phyloP scores from a whole-genome alignment of 2,113 vertebrate genomes.

The Psettodes erumei region DNA sequence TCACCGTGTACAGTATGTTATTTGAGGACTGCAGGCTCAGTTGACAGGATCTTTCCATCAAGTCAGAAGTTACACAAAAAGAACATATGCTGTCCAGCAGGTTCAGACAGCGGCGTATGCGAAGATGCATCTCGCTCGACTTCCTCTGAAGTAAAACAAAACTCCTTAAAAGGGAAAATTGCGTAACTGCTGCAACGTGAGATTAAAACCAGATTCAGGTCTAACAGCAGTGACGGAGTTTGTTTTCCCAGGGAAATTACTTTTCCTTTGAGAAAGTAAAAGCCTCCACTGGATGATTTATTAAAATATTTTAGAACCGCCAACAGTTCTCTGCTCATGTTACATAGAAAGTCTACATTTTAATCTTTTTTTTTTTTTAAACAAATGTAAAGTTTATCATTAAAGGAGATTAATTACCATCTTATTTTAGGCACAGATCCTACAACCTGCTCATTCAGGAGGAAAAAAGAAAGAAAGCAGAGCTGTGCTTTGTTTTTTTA shows the following conservation, averaged over 20 bases:
- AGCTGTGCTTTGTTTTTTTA: neutral
- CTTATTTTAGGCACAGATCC: neutral
- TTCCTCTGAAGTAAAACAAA: neutral
- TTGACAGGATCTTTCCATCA: neutral
- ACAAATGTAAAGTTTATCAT: neutral
- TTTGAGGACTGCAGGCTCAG: neutral
- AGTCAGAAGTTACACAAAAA: neutral
- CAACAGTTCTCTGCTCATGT: neutral
- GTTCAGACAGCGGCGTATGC: neutral
- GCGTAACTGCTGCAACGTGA: neutral
- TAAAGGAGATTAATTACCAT: too few species aligned
- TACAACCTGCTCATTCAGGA: neutral
- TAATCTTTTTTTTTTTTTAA: too few species aligned
- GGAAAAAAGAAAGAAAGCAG: too few species aligned
- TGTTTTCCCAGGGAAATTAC: neutral
- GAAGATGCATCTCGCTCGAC: neutral
- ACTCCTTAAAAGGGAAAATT: neutral
- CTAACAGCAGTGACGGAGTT: neutral
- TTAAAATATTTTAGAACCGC: neutral
- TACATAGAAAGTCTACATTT: neutral
- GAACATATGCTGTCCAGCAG: conserved; percentile 1
- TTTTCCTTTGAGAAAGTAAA: neutral
- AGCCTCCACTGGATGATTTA: neutral
- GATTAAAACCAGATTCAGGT: neutral
- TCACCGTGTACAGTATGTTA: neutral